Evolutionary conservation across 2,888 invertebrate species (phyloP), one percentile per base, ranked within the genome.

Genomic region (Thumatha senex): DNA sequence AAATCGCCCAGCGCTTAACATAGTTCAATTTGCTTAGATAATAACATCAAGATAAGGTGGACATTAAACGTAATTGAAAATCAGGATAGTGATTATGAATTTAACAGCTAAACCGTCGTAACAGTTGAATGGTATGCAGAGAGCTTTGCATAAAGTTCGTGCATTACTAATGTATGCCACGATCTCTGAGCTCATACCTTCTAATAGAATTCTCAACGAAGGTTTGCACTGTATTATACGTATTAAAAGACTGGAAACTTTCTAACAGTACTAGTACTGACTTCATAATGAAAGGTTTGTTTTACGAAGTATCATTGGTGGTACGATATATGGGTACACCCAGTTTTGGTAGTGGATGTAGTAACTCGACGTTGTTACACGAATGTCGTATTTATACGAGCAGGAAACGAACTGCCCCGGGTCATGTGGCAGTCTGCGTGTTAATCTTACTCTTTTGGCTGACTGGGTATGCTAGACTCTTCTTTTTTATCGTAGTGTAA

Each of bases 141-240:
- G 46, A 64, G 59, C 62, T 70, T 72, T 61, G 58, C 57, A 60
- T 53, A 69, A 75, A 87, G 82, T 82, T 88, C 82, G 70, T 74
- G 78, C 80, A 82, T 83, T 81, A 74, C 76, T 89, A 89, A 91
- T 89, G 78, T 89, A 90, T 90, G 83, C 89, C 89, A 89, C 88
- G 89, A 82, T 71, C 70, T 74, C 75, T 91, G 88, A 91, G 86
- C 87, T 91, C 90, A 91, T 85, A 82, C 80, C 78, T 80, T 84
- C 67, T 85, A 88, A 84, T 89, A 90, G 86, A 87, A 84, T 85
- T 80, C 82, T 80, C 79, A 74, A 76, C 76, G 77, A 78, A 80
- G 77, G 79, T 77, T 80, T 72, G 31, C 35, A 42, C 40, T 44
- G 30, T 44, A 79, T 72, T 76, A 74, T 76, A 80, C 72, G 71